Percentiles rank a stretch among this genome's conserved stretches.
These are phyloP conservation scores for Amphilophus citrinellus DNA, from an alignment of 2,113 vertebrate species.

Conservation along the genomic window DNA sequence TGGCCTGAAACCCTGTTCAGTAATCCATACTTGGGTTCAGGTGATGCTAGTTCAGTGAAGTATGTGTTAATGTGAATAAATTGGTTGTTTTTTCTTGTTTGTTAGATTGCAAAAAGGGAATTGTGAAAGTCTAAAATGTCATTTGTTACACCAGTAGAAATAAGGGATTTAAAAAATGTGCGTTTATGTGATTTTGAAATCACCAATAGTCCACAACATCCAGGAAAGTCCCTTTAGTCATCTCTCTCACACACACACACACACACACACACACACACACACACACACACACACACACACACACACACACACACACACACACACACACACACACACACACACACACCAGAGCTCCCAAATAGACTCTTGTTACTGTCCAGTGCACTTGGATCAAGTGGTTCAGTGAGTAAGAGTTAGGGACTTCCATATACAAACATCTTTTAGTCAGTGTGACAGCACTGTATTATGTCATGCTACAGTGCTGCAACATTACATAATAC, in stretches of 20 bases:
- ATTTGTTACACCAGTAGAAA: neutral
- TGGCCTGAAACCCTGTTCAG: too few relatives aligned
- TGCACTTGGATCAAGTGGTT: conserved; percentile 49
- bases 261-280: neutral
- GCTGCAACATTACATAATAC: too few relatives aligned
- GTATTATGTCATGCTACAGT: conserved; percentile 26
- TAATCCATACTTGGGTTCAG: too few relatives aligned
- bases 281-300: neutral
- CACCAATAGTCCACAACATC: neutral
- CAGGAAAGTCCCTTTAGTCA: neutral
- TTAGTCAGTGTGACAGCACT: conserved; percentile 16
- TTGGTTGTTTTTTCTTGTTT: neutral
- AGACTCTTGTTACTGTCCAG: conserved; percentile 39
- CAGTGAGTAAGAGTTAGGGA: neutral
- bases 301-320: neutral
- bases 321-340: neutral
- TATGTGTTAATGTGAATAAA: too few relatives aligned
- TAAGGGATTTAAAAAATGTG: neutral
- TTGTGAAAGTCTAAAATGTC: neutral
- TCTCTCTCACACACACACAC: neutral
- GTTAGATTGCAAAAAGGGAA: neutral
- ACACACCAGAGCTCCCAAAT: conserved; percentile 14
- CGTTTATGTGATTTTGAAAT: neutral
- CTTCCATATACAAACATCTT: neutral
- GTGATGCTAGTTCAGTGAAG: too few relatives aligned